Evolutionary conservation across 1,140 invertebrate genomes (phyloP), one percentile per base, ranked within the genome.

Genomic region (Psilanteris sp.): DNA sequence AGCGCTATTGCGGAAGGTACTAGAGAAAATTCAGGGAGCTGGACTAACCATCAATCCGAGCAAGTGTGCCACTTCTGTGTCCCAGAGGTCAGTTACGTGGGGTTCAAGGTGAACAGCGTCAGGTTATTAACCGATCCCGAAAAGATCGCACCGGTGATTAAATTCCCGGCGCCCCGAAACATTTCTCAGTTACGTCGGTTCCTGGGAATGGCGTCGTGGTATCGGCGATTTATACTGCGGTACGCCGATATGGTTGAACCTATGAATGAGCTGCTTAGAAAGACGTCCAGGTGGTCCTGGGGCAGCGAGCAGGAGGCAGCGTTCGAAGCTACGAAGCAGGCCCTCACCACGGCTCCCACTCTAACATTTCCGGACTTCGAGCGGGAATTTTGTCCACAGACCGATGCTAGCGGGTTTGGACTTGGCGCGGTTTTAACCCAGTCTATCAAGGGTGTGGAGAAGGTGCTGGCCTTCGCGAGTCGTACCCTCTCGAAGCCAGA

Each of bases 21-120:
- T 54, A 4, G 9, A 11, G 34, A 13, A 43, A 5, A 39, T 50
- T 7, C n/a, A 34, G 11, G 14, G n/a, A 5, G 59, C 59, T 4
- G 59, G 59, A 0, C 15, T 83, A 14, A 62, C 75, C 14, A 41
- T 84, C 1, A 81, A 81, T 26, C 10, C 67, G 2, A 50, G 82
- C 4, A 86, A 88, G n/a, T n/a, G 44, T 85, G 81, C 43, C n/a
- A 81, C 6, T 85, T 88, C 46, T 80, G 62, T 24, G 52, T 71
- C 10, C 74, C 44, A 9, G n/a, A 20, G 50, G 78, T 44, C 22
- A 83, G 20, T 57, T 88, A 16, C 48, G 70, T 61, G 4, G 37
- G 10, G 36, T 84, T 59, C 13, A 1, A 39, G 1, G 43, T 68
- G 0, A 31, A 55, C 37, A n/a, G 3, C 0, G 14, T 29, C 5